These are phyloP conservation scores for Amphimedon queenslandica DNA, from an alignment of 37 sponge, comb jelly and placozoan genomes.

Conservation along the genomic window DNA sequence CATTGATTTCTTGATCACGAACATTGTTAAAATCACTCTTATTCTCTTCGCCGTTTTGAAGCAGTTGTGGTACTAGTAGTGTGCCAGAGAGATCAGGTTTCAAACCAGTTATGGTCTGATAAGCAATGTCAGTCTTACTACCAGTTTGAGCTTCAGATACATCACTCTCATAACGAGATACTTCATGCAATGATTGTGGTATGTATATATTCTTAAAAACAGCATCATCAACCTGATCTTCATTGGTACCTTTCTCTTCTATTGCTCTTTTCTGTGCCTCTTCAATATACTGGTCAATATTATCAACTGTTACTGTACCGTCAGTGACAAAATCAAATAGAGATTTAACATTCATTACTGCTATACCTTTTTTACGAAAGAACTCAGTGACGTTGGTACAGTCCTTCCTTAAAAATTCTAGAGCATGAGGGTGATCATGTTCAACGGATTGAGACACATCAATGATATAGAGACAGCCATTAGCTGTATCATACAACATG, in stretches of 20 bases:
- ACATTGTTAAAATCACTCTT: neutral
- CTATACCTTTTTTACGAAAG: conserved; percentile 74
- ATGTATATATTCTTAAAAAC: conserved; percentile 91
- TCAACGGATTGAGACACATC: conserved; percentile 99
- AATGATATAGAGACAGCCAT: conserved; percentile 80
- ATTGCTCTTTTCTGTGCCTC: conserved; percentile 51
- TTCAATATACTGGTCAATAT: conserved; percentile 86
- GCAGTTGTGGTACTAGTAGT: conserved; percentile 35
- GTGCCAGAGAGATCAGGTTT: conserved; percentile 77
- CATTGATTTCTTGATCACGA: neutral
- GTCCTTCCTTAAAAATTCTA: conserved; percentile 95
- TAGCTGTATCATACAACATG: conserved; percentile 67
- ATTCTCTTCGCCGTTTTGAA: conserved; percentile 3
- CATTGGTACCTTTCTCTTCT: neutral
- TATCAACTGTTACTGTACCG: conserved; percentile 71
- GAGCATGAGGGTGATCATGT: conserved; percentile 96
- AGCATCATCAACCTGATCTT: conserved; percentile 66
- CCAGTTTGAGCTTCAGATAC: conserved; percentile 35
- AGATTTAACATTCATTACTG: conserved; percentile 85
- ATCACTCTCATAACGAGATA: conserved; percentile 79
- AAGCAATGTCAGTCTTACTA: conserved; percentile 41
- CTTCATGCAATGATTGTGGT: conserved; percentile 87
- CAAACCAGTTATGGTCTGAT: conserved; percentile 79
- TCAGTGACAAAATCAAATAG: conserved; percentile 97
- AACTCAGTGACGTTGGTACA: conserved; percentile 94